phyloP scores from a whole-genome alignment of 2,113 vertebrate genomes.

The Sphaerodactylus townsendi region DNA sequence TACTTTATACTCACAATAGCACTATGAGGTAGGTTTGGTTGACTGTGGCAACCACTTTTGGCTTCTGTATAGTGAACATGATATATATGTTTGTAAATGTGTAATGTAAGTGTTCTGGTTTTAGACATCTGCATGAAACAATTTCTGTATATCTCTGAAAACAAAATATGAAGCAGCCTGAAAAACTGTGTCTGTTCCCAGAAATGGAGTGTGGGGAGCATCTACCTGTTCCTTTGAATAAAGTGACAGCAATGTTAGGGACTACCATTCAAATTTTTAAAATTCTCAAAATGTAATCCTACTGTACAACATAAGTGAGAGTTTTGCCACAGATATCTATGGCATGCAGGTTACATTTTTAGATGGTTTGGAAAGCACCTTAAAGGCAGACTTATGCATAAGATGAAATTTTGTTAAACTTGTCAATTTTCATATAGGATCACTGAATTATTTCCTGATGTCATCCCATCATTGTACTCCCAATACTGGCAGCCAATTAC shows the following conservation, averaged over 20 bases:
- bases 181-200: background rate
- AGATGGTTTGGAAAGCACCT: background rate
- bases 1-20: too few species aligned
- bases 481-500: background rate
- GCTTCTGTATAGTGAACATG: too few species aligned
- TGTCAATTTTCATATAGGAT: background rate
- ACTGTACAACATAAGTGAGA: background rate
- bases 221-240: background rate
- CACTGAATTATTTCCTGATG: background rate
- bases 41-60: too few species aligned
- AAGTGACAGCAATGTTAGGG: too few species aligned
- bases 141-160: background rate
- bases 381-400: background rate
- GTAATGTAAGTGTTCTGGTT: background rate
- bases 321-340: background rate
- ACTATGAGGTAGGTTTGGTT: too few species aligned
- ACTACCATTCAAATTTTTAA: too few species aligned
- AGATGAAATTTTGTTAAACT: too few species aligned
- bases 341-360: background rate
- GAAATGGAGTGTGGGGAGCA: background rate
- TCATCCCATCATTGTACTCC: background rate
- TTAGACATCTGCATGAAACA: background rate
- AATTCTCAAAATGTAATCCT: background rate
- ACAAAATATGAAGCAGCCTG: background rate
- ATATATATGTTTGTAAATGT: background rate